Conservation (phyloP, 2,113 vertebrate species). For the Ia io region DNA sequence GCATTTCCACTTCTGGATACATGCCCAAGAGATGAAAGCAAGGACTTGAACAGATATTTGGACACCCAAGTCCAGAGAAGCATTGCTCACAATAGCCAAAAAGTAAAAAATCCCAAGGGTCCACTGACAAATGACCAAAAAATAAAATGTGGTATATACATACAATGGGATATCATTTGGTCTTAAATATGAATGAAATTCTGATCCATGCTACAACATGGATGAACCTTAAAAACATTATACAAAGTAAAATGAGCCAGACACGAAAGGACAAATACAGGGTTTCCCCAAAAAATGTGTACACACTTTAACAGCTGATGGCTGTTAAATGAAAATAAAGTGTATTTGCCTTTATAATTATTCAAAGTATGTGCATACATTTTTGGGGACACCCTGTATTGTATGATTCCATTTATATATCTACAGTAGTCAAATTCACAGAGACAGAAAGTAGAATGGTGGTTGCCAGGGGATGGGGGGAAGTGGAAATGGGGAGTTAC, state of each 20-base stretch:
- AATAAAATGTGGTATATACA: background rate
- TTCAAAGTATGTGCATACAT: too few relatives aligned
- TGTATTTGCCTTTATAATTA: too few relatives aligned
- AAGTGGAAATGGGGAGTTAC: background rate
- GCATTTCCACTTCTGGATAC: background rate
- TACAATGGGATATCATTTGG: background rate
- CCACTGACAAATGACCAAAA: background rate
- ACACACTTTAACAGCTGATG: too few relatives aligned
- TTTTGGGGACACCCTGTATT: background rate
- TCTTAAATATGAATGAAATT: background rate
- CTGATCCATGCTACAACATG: background rate
- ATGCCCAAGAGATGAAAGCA: background rate
- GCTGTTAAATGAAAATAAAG: too few relatives aligned
- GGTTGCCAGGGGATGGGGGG: background rate
- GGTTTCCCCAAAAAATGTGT: too few relatives aligned
- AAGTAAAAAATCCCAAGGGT: background rate
- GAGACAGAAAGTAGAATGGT: background rate
- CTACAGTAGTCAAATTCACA: background rate
- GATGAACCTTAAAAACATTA: background rate
- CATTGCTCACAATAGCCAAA: background rate
- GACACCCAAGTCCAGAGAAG: background rate
- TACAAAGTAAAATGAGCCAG: background rate
- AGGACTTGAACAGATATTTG: background rate
- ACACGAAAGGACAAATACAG: background rate
- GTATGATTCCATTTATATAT: background rate